These are phyloP conservation scores for Thecocarcelia acutangulata DNA, from an alignment of 2,888 invertebrate species.

Conservation along the genomic window DNA sequence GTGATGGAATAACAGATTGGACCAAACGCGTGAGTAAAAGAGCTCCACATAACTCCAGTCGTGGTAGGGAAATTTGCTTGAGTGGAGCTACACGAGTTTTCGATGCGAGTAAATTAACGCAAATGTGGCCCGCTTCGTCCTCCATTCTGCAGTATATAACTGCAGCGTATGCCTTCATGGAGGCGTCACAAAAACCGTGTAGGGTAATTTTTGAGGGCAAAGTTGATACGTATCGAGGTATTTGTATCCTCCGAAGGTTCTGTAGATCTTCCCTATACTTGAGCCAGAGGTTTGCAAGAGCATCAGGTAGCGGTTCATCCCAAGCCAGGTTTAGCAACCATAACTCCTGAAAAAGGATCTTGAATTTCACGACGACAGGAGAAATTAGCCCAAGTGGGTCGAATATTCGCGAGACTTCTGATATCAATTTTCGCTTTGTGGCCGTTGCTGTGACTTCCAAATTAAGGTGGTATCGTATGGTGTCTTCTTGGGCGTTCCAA, in stretches of 20 bases:
- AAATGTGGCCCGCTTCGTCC: slow-evolving; percentile 9
- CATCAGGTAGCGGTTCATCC: too few relatives aligned
- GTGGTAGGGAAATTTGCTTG: too few relatives aligned
- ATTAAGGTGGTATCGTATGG: slow-evolving; percentile 38
- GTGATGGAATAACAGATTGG: too few relatives aligned
- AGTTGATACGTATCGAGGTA: too few relatives aligned
- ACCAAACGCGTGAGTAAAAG: slow-evolving; percentile 29
- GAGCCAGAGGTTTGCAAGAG: too few relatives aligned
- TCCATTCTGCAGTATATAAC: too few relatives aligned
- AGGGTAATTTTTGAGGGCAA: too few relatives aligned
- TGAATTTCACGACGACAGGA: slow-evolving; percentile 44
- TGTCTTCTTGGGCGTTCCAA: slow-evolving; percentile 54
- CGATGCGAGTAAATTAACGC: slow-evolving; percentile 11
- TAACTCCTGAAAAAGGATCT: slow-evolving; percentile 55
- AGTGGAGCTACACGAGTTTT: slow-evolving; percentile 45
- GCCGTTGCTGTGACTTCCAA: background rate
- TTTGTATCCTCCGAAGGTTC: background rate
- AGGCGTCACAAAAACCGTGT: slow-evolving; percentile 37
- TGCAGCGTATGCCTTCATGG: slow-evolving; percentile 41
- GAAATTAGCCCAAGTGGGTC: slow-evolving; percentile 40
- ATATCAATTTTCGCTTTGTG: slow-evolving; percentile 31
- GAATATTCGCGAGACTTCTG: slow-evolving; percentile 35
- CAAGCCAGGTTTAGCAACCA: slow-evolving; percentile 60
- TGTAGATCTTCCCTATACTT: slow-evolving; percentile 40
- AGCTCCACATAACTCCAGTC: too few relatives aligned